A percentile compares a stretch with the other conserved stretches of the same genome.
Evolutionary conservation across 92 coral and sea anemone species (phyloP).

Genomic region (Zoanthus sansibaricus): DNA sequence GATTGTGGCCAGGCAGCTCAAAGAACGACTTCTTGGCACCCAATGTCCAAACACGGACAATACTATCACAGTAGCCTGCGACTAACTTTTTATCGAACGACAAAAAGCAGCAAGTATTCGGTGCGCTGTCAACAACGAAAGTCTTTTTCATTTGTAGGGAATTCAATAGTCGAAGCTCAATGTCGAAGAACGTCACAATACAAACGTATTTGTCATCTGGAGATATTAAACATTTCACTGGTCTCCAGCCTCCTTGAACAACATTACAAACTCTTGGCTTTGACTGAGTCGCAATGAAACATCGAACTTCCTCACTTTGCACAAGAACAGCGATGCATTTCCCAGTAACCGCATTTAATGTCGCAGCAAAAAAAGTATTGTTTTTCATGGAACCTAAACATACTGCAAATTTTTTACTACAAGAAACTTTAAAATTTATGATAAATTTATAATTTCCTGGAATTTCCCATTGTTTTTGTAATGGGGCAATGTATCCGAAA

Average conservation of each 20-base stretch:
- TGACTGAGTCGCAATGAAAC: neutral
- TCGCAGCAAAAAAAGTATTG: conserved; percentile 12
- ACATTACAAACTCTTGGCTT: neutral
- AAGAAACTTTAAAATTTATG: conserved; percentile 7
- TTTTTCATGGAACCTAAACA: conserved; percentile 13
- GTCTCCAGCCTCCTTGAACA: conserved; percentile 13
- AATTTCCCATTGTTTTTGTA: conserved; percentile 13
- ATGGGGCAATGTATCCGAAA: conserved; percentile 27
- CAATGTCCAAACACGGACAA: conserved; percentile 26
- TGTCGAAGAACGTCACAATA: conserved; percentile 3
- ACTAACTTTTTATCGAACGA: neutral
- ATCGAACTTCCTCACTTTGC: neutral
- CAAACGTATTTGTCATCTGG: conserved; percentile 30
- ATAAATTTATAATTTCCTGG: neutral
- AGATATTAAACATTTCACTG: neutral
- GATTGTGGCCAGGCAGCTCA: conserved; percentile 12
- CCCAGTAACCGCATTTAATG: conserved; percentile 20
- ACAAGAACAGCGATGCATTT: conserved; percentile 6
- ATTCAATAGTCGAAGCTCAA: conserved; percentile 22
- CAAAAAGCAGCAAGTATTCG: conserved; percentile 12
- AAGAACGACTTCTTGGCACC: neutral
- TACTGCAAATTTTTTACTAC: conserved; percentile 23
- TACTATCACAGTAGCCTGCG: conserved; percentile 29
- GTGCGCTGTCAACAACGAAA: conserved; percentile 17
- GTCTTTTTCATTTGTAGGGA: conserved; percentile 23